Percentiles rank a stretch among this genome's conserved stretches.
These are phyloP conservation scores for Gibbula magus DNA, from an alignment of 2,888 invertebrate species.

Conservation along the genomic window DNA sequence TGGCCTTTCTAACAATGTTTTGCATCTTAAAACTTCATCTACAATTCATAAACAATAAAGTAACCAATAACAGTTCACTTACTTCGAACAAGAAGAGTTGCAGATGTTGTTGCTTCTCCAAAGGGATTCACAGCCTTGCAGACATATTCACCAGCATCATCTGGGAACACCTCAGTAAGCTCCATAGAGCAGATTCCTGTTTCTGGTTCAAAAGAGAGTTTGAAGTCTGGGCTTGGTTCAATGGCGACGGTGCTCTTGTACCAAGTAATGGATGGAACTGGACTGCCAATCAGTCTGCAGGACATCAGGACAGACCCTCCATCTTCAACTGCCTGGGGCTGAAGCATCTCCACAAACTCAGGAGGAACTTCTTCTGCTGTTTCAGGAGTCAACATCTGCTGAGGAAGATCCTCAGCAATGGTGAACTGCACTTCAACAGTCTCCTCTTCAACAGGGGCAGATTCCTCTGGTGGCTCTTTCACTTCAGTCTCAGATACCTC, in stretches of 20 bases:
- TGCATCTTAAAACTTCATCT: no score
- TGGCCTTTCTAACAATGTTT: no score
- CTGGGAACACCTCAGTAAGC: constrained; percentile 96
- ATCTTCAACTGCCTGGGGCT: constrained; percentile 68
- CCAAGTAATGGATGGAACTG: constrained; percentile 69
- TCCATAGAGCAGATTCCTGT: constrained; percentile 84
- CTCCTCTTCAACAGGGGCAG: constrained; percentile 47
- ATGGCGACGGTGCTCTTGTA: constrained; percentile 63
- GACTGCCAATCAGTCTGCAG: constrained; percentile 67
- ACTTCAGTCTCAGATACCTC: constrained; percentile 42
- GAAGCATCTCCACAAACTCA: constrained; percentile 68
- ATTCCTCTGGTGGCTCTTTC: constrained; percentile 44
- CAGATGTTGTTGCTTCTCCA: constrained; percentile 91
- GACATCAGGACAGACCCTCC: constrained; percentile 64
- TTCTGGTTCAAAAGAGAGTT: constrained; percentile 60
- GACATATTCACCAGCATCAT: constrained; percentile 96
- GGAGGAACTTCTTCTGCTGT: constrained; percentile 64
- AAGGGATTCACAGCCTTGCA: constrained; percentile 95
- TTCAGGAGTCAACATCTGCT: constrained; percentile 45
- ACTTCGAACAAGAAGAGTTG: constrained; percentile 71
- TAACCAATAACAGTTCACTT: constrained; percentile 29
- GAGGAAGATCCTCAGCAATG: constrained; percentile 48
- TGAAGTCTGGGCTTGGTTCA: constrained; percentile 62
- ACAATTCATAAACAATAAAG: not conserved
- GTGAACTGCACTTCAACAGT: constrained; percentile 47